Conservation (phyloP, 1,140 invertebrate species). For the Magallana ariakensis region DNA sequence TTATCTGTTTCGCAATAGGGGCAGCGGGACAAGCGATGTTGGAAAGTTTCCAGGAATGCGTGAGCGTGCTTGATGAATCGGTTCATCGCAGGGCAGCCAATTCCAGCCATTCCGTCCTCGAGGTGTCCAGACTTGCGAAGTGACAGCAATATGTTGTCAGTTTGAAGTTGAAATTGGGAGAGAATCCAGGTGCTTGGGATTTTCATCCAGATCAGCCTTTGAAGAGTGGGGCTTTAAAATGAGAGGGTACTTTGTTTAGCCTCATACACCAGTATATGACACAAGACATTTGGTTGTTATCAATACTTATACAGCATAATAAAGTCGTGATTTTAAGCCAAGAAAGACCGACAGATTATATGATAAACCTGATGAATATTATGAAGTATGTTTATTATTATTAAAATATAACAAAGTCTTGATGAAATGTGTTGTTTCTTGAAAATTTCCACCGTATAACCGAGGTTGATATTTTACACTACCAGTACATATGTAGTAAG, state of each 20-base stretch:
- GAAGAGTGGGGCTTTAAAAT: constrained; percentile 1
- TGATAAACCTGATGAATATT: too few relatives aligned
- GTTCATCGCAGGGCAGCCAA: constrained; percentile 31
- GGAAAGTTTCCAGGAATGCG: constrained; percentile 51
- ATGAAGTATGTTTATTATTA: too few relatives aligned
- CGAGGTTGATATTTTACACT: too few relatives aligned
- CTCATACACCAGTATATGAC: neutral
- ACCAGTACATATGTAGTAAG: too few relatives aligned
- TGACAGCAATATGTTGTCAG: neutral
- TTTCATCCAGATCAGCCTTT: neutral
- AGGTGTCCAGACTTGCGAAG: neutral
- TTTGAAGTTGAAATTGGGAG: neutral
- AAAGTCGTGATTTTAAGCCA: too few relatives aligned
- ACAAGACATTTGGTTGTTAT: neutral
- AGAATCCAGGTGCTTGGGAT: constrained; percentile 1
- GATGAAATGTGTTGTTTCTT: too few relatives aligned
- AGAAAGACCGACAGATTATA: too few relatives aligned
- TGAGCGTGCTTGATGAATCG: constrained; percentile 50
- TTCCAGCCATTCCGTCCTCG: neutral
- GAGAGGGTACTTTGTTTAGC: constrained; percentile 33
- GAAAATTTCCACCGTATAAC: too few relatives aligned
- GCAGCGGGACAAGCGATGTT: constrained; percentile 46
- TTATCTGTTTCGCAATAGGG: neutral
- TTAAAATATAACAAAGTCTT: too few relatives aligned
- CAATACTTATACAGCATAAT: too few relatives aligned